phyloP scores from a whole-genome alignment of 92 coral and sea anemone species.

The Palythoa grandis region DNA sequence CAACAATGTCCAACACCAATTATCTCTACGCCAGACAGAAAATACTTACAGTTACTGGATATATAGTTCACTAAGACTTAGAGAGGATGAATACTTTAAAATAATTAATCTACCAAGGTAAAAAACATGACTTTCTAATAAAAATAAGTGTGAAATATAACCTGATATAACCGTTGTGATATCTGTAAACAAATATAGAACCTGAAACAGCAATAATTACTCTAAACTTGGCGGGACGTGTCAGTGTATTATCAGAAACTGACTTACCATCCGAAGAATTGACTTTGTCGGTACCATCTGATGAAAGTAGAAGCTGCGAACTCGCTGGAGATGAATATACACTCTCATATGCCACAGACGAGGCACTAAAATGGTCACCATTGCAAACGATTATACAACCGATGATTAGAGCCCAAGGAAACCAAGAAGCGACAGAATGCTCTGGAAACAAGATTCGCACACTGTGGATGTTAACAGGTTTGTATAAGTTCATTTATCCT shows the following conservation, averaged over 20 bases:
- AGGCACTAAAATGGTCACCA: neutral
- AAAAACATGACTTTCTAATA: neutral
- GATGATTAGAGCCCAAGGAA: neutral
- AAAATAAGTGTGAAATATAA: neutral
- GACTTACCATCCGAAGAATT: neutral
- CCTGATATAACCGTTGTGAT: neutral
- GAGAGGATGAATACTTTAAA: too few species aligned
- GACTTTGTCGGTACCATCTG: neutral
- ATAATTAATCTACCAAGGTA: too few species aligned
- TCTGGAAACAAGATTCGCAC: neutral
- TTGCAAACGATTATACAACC: neutral
- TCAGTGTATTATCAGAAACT: neutral
- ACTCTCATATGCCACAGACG: neutral
- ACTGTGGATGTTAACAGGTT: neutral
- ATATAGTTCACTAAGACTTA: too few species aligned
- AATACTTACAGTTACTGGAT: too few species aligned
- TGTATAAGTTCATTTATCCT: conserved; percentile 2
- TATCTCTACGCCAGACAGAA: too few species aligned
- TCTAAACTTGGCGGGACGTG: neutral
- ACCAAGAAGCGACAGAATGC: neutral
- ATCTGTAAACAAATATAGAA: neutral
- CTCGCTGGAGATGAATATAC: conserved; percentile 7
- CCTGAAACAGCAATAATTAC: neutral
- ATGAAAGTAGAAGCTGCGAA: neutral
- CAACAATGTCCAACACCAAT: too few species aligned